phyloP scores from a whole-genome alignment of 2,797 vertebrate genomes.

The Acanthornis magna region DNA sequence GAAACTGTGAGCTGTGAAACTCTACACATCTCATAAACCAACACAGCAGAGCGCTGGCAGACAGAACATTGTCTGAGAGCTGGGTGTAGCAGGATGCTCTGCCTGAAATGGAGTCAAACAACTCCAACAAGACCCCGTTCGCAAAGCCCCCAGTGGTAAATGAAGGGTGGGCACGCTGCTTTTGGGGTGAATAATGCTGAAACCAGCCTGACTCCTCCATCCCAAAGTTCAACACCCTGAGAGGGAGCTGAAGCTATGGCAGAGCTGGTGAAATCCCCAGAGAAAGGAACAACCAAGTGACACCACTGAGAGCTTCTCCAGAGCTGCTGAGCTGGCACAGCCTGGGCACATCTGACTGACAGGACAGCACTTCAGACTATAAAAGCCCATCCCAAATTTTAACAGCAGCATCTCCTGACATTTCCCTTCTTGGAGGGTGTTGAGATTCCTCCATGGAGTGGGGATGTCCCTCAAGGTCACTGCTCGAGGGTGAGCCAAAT shows the following conservation, averaged over 20 bases:
- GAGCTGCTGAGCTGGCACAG: neutral
- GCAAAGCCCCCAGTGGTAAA: neutral
- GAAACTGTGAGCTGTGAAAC: too few relatives aligned
- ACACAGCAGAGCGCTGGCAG: too few relatives aligned
- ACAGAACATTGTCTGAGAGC: rapidly evolving
- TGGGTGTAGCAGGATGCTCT: neutral
- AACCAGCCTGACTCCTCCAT: neutral
- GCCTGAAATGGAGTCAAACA: neutral
- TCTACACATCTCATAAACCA: rapidly evolving
- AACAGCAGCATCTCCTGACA: neutral
- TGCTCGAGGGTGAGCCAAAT: neutral
- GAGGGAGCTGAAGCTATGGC: neutral
- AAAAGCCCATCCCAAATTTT: rapidly evolving
- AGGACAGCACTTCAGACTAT: neutral
- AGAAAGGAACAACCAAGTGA: neutral
- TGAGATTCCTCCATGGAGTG: too few relatives aligned
- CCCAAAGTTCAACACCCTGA: neutral
- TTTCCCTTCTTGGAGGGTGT: too few relatives aligned
- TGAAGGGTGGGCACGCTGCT: rapidly evolving
- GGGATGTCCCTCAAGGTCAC: neutral
- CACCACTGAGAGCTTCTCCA: neutral
- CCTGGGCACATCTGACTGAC: neutral
- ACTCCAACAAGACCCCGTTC: neutral
- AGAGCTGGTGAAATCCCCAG: neutral
- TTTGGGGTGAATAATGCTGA: neutral